phyloP scores from a whole-genome alignment of 2,113 vertebrate genomes.

The Helogale parvula region DNA sequence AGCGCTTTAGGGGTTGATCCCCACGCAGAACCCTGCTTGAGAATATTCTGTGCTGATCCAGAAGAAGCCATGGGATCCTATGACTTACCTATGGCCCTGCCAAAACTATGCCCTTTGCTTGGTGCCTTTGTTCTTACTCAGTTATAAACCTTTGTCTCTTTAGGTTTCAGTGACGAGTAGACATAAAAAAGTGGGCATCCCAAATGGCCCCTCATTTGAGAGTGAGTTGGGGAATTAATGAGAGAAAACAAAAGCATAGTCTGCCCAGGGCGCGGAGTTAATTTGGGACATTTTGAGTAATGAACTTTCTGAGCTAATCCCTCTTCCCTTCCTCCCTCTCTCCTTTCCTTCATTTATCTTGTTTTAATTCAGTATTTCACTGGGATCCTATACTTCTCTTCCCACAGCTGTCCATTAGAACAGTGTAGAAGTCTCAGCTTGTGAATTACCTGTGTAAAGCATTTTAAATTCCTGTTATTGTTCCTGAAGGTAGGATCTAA shows the following conservation, averaged over 20 bases:
- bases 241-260: background rate
- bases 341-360: background rate
- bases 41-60: background rate
- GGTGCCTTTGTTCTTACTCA: background rate
- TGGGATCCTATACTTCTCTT: background rate
- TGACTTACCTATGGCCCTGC: background rate
- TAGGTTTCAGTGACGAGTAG: background rate
- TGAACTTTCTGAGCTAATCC: background rate
- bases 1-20: background rate
- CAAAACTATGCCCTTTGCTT: background rate
- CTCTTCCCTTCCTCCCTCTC: background rate
- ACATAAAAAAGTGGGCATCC: background rate
- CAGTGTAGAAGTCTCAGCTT: background rate
- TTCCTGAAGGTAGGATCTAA: background rate
- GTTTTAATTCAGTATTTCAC: constrained; percentile 11
- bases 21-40: background rate
- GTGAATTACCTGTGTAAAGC: background rate
- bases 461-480: background rate
- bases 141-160: background rate
- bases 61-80: background rate
- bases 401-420: background rate
- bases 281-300: background rate
- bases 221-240: background rate
- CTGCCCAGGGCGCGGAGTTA: background rate
- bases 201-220: background rate